Evolutionary conservation across 2,888 invertebrate genomes (phyloP).

Genomic region (Dascillus cervinus): DNA sequence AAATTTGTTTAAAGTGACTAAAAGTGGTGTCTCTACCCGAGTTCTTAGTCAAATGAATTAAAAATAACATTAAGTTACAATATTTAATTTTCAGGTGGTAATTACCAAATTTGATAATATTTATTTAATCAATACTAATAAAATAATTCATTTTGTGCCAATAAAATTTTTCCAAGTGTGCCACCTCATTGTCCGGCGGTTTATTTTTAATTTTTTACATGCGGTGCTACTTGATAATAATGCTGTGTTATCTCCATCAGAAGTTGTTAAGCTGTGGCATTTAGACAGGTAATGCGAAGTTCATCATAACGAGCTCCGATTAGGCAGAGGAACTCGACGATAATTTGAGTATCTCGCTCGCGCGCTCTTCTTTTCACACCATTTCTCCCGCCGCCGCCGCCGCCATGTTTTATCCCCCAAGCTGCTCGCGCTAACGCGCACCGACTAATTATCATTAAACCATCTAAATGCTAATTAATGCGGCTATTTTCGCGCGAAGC

Average conservation of each 20-base stretch:
- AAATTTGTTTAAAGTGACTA: no score
- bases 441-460: slow-evolving; percentile 47
- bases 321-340: slow-evolving; percentile 29
- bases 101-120: no score
- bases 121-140: no score
- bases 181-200: no score
- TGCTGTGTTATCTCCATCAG: slow-evolving; percentile 30
- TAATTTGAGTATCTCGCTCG: slow-evolving; percentile 31
- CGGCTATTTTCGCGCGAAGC: slow-evolving; percentile 42
- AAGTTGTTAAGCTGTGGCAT: slow-evolving; percentile 33
- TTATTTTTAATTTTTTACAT: no score
- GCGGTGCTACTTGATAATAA: no score
- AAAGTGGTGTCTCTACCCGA: no score
- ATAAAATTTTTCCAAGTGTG: no score
- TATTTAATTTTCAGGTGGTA: no score
- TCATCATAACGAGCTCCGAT: slow-evolving; percentile 34
- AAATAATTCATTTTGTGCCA: no score
- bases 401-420: slow-evolving; percentile 39
- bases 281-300: slow-evolving; percentile 29
- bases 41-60: no score
- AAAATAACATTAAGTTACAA: no score
- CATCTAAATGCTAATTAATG: slow-evolving; percentile 51
- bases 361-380: slow-evolving; percentile 42
- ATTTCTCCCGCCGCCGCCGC: slow-evolving; percentile 35
- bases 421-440: slow-evolving; percentile 36